These are phyloP conservation scores for Nebria salina DNA, from an alignment of 2,888 invertebrate species.

Conservation along the genomic window DNA sequence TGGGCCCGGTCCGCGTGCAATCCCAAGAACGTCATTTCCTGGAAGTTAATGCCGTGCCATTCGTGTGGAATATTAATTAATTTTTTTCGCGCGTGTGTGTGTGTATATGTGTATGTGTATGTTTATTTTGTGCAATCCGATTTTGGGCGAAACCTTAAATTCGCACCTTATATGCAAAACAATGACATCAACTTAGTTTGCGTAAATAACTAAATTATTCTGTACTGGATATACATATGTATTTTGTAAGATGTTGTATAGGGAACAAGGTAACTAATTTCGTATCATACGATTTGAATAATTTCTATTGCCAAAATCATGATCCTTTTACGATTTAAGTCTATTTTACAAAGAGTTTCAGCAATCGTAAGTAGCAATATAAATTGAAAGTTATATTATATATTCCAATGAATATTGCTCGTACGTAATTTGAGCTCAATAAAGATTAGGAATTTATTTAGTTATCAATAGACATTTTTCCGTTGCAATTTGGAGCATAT, in stretches of 20 bases:
- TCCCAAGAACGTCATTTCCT: constrained; percentile 24
- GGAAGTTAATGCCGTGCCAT: constrained; percentile 20
- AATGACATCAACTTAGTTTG: neutral
- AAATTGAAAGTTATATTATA: no score
- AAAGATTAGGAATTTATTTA: no score
- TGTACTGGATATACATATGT: neutral
- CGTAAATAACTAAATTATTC: neutral
- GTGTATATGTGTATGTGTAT: neutral
- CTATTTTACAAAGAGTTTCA: no score
- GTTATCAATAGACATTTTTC: no score
- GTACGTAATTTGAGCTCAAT: no score
- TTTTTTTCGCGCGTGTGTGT: neutral
- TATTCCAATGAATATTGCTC: no score
- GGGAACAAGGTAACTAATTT: neutral
- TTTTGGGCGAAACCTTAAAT: constrained; percentile 14
- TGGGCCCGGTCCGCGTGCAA: neutral
- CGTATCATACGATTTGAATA: neutral
- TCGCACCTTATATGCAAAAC: constrained; percentile 18
- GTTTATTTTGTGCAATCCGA: neutral
- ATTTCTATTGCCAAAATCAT: neutral
- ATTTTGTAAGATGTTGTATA: neutral
- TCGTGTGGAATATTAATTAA: constrained; percentile 19
- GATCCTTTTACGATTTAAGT: neutral
- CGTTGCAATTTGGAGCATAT: no score
- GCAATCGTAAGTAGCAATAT: no score